These are phyloP conservation scores for Acronicta aceris DNA, from an alignment of 2,888 invertebrate genomes.

Conservation along the genomic window DNA sequence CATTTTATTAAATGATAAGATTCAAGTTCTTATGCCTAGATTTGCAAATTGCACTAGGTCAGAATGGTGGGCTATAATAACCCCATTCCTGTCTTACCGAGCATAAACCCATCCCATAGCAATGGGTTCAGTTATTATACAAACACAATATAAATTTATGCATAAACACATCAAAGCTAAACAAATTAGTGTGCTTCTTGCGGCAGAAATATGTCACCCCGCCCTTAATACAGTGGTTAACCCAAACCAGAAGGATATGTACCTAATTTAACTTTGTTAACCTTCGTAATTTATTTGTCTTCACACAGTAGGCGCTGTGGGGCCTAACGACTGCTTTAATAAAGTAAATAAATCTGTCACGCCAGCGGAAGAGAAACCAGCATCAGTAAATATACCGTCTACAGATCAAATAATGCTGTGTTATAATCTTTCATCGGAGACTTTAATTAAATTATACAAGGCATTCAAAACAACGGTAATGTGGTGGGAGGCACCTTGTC, in stretches of 20 bases:
- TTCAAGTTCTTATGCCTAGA: too few relatives aligned
- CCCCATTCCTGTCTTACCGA: not conserved
- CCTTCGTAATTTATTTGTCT: constrained; percentile 51
- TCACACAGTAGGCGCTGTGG: constrained; percentile 22
- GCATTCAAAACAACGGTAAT: constrained; percentile 42
- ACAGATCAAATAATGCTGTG: constrained; percentile 44
- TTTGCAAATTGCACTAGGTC: too few relatives aligned
- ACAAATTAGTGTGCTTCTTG: constrained; percentile 17
- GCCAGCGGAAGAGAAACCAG: constrained; percentile 18
- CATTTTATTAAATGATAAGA: too few relatives aligned
- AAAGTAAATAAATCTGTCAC: constrained; percentile 49
- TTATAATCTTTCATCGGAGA: constrained; percentile 39
- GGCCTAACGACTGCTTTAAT: constrained; percentile 40
- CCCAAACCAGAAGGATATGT: constrained; percentile 31
- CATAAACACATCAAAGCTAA: constrained; percentile 7
- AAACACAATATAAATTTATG: not conserved
- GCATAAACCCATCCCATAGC: not conserved
- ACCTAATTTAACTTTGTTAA: constrained; percentile 49
- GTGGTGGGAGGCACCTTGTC: constrained; percentile 46
- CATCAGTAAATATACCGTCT: constrained; percentile 30
- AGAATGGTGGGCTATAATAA: not conserved
- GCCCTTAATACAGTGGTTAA: constrained; percentile 29
- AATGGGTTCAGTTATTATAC: not conserved
- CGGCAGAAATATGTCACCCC: constrained; percentile 33
- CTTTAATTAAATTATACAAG: constrained; percentile 49